Percentiles rank a stretch among this genome's conserved stretches.
Conservation (phyloP, 2,113 vertebrate species). For the Nothobranchius furzeri region DNA sequence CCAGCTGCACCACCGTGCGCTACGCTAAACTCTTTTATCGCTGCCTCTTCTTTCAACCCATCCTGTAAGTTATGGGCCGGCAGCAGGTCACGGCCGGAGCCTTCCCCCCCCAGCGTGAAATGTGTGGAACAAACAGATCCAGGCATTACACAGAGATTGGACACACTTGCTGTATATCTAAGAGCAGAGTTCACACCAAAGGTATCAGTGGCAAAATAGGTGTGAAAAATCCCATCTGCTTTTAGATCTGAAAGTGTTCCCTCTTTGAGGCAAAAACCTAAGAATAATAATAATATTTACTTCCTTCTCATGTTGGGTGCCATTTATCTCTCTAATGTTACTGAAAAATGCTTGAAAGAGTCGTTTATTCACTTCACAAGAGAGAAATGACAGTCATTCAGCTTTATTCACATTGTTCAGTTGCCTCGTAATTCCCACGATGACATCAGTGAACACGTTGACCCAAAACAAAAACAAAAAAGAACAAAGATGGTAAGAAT, state of each 20-base stretch:
- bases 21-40: slow-evolving; percentile 88
- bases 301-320: slow-evolving; percentile 24
- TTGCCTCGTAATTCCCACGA: slow-evolving; percentile 22
- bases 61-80: slow-evolving; percentile 85
- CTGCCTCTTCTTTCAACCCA: slow-evolving; percentile 78
- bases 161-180: slow-evolving; percentile 67
- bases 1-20: slow-evolving; percentile 70
- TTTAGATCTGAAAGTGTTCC: slow-evolving; percentile 28
- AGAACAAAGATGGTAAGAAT: neutral
- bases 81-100: slow-evolving; percentile 76
- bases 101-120: slow-evolving; percentile 86
- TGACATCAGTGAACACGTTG: slow-evolving; percentile 11
- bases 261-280: slow-evolving; percentile 17
- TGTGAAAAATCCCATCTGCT: slow-evolving; percentile 72
- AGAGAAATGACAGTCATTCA: slow-evolving; percentile 1
- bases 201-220: slow-evolving; percentile 54
- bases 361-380: slow-evolving; percentile 5
- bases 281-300: slow-evolving; percentile 28
- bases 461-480: neutral
- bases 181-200: slow-evolving; percentile 44
- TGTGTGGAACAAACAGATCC: slow-evolving; percentile 88
- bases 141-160: slow-evolving; percentile 74
- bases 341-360: neutral
- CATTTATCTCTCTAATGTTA: slow-evolving; percentile 10
- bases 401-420: slow-evolving; percentile 11